phyloP scores from a whole-genome alignment of 2,888 invertebrate genomes.

The Bembecia ichneumoniformis region DNA sequence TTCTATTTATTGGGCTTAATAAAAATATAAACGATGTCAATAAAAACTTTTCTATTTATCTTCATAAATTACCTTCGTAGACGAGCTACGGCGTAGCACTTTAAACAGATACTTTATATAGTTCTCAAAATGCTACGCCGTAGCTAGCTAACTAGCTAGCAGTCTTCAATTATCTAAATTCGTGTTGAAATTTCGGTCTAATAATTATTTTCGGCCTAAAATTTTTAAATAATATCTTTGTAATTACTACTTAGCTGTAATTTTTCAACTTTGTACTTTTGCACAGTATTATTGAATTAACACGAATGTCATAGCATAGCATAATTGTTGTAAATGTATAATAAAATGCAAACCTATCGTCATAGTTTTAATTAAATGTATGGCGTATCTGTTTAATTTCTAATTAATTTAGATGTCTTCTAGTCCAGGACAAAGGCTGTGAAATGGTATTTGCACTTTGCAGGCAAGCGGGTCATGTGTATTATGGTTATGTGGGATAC shows the following conservation, averaged over 20 bases:
- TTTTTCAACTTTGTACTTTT: slow-evolving; percentile 41
- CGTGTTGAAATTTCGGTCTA: no score
- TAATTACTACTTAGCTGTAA: slow-evolving; percentile 14
- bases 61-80: no score
- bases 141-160: no score
- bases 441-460: slow-evolving; percentile 41
- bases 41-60: no score
- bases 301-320: not conserved
- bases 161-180: no score
- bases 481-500: not conserved
- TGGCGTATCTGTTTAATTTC: no score
- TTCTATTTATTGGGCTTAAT: no score
- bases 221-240: slow-evolving; percentile 2
- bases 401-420: slow-evolving; percentile 33
- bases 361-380: not conserved
- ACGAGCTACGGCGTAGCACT: no score
- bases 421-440: slow-evolving; percentile 64
- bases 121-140: no score
- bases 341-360: not conserved
- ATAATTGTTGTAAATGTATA: not conserved
- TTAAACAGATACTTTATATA: no score
- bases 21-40: no score
- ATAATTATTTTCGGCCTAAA: no score
- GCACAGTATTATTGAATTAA: slow-evolving; percentile 43
- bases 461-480: not conserved